phyloP scores from a whole-genome alignment of 2,797 vertebrate species.

The Aphelocoma californica region DNA sequence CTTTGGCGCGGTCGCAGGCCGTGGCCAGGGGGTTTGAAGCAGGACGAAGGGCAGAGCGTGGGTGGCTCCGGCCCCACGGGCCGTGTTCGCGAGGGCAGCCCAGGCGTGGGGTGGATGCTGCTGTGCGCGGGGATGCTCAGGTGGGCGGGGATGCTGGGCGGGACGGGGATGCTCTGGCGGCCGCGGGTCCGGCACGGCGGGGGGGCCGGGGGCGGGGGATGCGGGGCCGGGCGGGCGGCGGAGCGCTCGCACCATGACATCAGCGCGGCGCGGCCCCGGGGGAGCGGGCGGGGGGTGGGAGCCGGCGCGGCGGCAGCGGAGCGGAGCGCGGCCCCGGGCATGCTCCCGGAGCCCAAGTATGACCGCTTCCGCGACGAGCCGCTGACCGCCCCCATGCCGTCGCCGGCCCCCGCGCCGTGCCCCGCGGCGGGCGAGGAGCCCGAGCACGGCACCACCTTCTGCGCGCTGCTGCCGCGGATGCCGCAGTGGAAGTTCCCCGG shows the following conservation, averaged over 20 bases:
- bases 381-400: constrained; percentile 75
- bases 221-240: not conserved
- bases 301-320: not conserved
- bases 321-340: constrained; percentile 74
- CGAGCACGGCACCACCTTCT: constrained; percentile 91
- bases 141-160: not conserved
- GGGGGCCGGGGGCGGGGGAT: not conserved
- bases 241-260: constrained; percentile 64
- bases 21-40: not conserved
- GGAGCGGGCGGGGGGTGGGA: constrained; percentile 31
- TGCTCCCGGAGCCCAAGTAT: constrained; percentile 92
- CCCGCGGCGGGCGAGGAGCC: constrained; percentile 85
- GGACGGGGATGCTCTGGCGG: not conserved
- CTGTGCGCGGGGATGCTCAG: not conserved
- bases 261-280: constrained; percentile 75
- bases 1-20: not conserved
- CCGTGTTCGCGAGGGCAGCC: not conserved
- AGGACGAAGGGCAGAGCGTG: not conserved
- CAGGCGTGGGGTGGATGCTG: not conserved
- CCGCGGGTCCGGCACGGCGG: not conserved
- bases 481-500: constrained; percentile 95
- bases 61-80: not conserved
- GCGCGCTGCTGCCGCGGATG: constrained; percentile 92
- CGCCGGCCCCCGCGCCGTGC: constrained; percentile 66
- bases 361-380: constrained; percentile 89